A percentile compares a stretch with the other conserved stretches of the same genome.
phyloP scores from a whole-genome alignment of 2,888 invertebrate species.

The Acleris holmiana region DNA sequence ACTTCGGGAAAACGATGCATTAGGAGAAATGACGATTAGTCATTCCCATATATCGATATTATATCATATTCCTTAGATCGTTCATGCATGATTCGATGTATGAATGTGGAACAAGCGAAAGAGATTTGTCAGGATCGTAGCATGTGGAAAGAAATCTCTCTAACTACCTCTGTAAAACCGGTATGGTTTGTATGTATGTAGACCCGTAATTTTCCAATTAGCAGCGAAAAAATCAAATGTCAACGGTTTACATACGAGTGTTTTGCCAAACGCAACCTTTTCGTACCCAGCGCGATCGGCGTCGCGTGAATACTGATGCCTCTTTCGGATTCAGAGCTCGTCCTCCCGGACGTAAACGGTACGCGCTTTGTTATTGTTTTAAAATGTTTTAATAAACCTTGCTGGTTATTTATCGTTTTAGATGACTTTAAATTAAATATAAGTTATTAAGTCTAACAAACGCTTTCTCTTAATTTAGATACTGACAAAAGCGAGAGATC shows the following conservation, averaged over 20 bases:
- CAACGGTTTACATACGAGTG: slow-evolving; percentile 8
- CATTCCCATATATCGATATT: too few relatives aligned
- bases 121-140: too few relatives aligned
- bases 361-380: slow-evolving; percentile 20
- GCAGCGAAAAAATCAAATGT: slow-evolving; percentile 8
- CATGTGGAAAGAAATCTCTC: too few relatives aligned
- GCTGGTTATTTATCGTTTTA: slow-evolving; percentile 5
- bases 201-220: slow-evolving; percentile 8
- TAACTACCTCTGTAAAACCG: too few relatives aligned
- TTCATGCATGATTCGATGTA: too few relatives aligned
- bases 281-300: neutral
- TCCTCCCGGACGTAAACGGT: slow-evolving; percentile 3
- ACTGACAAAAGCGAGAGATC: neutral
- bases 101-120: too few relatives aligned
- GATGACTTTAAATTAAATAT: neutral
- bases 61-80: too few relatives aligned
- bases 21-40: too few relatives aligned
- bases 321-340: slow-evolving; percentile 2
- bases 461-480: neutral
- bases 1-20: too few relatives aligned
- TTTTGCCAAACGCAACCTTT: slow-evolving; percentile 8
- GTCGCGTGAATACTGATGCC: slow-evolving; percentile 15
- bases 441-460: neutral
- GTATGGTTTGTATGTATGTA: too few relatives aligned
- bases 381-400: slow-evolving; percentile 15